Conservation (phyloP, 2,113 vertebrate genomes). For the Muntiacus muntjak region DNA sequence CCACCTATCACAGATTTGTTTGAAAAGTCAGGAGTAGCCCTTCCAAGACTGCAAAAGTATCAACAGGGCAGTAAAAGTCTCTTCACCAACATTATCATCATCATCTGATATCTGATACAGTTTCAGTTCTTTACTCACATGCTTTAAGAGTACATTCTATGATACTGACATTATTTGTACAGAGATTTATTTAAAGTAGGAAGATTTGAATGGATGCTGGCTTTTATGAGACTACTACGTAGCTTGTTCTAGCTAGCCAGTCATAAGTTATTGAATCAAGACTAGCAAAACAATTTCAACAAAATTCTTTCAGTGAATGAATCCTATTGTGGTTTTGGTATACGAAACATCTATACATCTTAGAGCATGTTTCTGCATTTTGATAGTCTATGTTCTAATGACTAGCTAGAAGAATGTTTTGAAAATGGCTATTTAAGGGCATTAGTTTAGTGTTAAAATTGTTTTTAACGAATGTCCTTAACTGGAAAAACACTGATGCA, state of each 20-base stretch:
- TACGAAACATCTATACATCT: background rate
- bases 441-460: background rate
- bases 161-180: background rate
- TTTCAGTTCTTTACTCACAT: background rate
- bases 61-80: background rate
- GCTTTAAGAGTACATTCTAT: background rate
- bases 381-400: background rate
- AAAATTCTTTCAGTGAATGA: background rate
- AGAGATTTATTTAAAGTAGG: background rate
- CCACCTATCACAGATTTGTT: constrained; percentile 50
- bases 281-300: background rate
- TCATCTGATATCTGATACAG: background rate
- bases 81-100: background rate
- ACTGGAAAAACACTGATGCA: background rate
- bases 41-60: background rate
- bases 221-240: background rate
- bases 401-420: background rate
- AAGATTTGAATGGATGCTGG: background rate
- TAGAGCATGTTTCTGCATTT: background rate
- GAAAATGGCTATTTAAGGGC: background rate
- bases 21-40: background rate
- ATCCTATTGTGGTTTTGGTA: background rate
- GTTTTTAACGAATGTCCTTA: background rate
- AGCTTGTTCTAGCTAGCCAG: background rate
- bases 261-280: constrained; percentile 6